A percentile compares a stretch with the other conserved stretches of the same genome.
phyloP scores from a whole-genome alignment of 2,888 invertebrate species.

The Dicranocentrus wangi region DNA sequence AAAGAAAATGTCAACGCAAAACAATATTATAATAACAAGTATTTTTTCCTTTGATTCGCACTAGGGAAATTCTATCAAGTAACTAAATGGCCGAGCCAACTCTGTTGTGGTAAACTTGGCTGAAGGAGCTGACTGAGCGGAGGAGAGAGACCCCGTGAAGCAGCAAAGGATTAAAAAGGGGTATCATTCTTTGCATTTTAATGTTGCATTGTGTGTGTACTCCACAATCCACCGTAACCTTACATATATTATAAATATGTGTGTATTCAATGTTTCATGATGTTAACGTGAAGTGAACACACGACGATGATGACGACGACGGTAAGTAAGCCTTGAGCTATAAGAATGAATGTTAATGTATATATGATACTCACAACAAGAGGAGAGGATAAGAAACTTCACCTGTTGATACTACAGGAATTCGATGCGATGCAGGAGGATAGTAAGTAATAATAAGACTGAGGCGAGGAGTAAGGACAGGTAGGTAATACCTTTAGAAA shows the following conservation, averaged over 20 bases:
- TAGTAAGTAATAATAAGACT: neutral
- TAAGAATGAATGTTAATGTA: neutral
- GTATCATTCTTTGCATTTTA: conserved; percentile 29
- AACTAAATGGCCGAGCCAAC: conserved; percentile 49
- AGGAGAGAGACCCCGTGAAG: conserved; percentile 4
- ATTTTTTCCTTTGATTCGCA: conserved; percentile 19
- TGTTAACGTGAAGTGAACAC: conserved; percentile 7
- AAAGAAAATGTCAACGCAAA: conserved; percentile 10
- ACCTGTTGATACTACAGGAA: conserved; percentile 42
- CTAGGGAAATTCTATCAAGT: conserved; percentile 44
- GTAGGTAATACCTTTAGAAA: conserved; percentile 3
- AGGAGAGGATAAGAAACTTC: no score
- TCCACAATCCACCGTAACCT: neutral
- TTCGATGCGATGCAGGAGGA: neutral
- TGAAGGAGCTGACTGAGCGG: neutral
- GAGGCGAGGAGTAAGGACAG: conserved; percentile 27
- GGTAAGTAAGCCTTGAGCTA: neutral
- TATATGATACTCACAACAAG: no score
- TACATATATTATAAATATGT: conserved; percentile 2
- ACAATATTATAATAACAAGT: neutral
- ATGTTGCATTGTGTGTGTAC: conserved; percentile 45
- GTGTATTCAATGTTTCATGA: conserved; percentile 3
- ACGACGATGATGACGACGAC: no score
- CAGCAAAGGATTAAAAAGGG: conserved; percentile 18
- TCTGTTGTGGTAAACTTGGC: conserved; percentile 12